These are phyloP conservation scores for Listronotus oregonensis DNA, from an alignment of 1,140 invertebrate genomes.

Conservation along the genomic window DNA sequence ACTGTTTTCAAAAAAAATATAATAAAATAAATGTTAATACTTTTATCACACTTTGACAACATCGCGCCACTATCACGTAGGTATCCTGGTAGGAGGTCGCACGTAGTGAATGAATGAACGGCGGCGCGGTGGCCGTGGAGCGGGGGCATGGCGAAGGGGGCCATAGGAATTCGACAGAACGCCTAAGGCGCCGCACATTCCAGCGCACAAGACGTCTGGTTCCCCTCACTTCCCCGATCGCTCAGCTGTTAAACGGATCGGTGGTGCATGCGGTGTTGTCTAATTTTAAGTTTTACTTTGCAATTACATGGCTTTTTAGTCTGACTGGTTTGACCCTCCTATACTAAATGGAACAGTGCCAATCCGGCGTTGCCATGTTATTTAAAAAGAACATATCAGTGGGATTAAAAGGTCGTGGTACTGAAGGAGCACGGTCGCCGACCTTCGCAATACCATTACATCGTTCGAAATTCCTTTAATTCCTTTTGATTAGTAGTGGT, in stretches of 20 bases:
- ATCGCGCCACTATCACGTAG: conserved; percentile 45
- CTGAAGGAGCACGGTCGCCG: conserved; percentile 22
- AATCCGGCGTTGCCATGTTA: neutral
- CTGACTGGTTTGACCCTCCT: no score
- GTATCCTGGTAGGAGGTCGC: conserved; percentile 54
- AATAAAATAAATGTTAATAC: neutral
- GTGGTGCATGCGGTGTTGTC: neutral
- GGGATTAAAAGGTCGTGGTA: conserved; percentile 19
- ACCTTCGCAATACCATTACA: conserved; percentile 14
- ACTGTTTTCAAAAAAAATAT: no score
- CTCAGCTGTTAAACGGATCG: conserved; percentile 34
- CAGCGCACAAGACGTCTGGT: conserved; percentile 57
- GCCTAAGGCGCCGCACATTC: conserved; percentile 67
- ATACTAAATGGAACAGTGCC: neutral
- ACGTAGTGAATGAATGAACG: conserved; percentile 51
- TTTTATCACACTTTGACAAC: conserved; percentile 28
- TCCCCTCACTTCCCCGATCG: conserved; percentile 42
- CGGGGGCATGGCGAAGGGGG: conserved; percentile 53
- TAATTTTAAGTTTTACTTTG: neutral
- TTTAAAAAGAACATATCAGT: neutral
- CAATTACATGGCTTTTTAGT: neutral
- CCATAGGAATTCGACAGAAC: conserved; percentile 60
- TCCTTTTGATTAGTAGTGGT: conserved; percentile 12
- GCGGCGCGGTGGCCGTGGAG: conserved; percentile 25
- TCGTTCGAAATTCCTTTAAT: conserved; percentile 20